These are phyloP conservation scores for Chaunax sp. DNA, from an alignment of 2,797 vertebrate genomes.

Conservation along the genomic window DNA sequence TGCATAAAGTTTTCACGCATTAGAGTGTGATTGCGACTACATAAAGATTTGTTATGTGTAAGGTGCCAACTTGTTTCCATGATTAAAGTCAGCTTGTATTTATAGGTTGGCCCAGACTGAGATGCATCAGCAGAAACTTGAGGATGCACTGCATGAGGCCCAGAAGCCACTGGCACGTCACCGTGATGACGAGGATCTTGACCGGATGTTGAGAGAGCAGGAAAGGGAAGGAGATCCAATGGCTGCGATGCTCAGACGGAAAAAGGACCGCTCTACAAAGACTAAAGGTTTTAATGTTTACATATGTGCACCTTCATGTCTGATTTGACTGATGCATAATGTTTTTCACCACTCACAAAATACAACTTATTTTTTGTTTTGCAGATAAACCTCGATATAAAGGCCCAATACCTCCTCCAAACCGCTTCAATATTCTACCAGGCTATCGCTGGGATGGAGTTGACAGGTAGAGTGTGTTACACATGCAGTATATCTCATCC, in stretches of 20 bases:
- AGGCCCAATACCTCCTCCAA: constrained; percentile 92
- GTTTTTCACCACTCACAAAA: not conserved
- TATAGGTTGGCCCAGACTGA: constrained; percentile 89
- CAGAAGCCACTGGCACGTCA: constrained; percentile 95
- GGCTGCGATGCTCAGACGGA: constrained; percentile 91
- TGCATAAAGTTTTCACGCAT: not conserved
- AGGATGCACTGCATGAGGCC: constrained; percentile 90
- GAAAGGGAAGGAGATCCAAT: constrained; percentile 97
- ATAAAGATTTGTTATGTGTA: not conserved
- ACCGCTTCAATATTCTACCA: constrained; percentile 93
- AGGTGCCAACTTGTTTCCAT: not conserved
- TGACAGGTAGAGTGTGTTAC: constrained; percentile 85
- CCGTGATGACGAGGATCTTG: constrained; percentile 92
- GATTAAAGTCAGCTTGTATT: constrained; percentile 15
- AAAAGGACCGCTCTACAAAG: constrained; percentile 86
- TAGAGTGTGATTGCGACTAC: not conserved
- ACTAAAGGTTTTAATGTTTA: constrained; percentile 75
- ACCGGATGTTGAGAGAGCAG: constrained; percentile 93
- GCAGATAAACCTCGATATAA: constrained; percentile 90
- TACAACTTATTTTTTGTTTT: constrained; percentile 14
- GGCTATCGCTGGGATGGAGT: constrained; percentile 98
- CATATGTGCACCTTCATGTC: not conserved
- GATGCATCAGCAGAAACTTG: constrained; percentile 91
- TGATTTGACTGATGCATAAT: not conserved
- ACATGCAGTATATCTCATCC: not conserved